phyloP scores from a whole-genome alignment of 2,113 vertebrate species.

The Microtus montanus region DNA sequence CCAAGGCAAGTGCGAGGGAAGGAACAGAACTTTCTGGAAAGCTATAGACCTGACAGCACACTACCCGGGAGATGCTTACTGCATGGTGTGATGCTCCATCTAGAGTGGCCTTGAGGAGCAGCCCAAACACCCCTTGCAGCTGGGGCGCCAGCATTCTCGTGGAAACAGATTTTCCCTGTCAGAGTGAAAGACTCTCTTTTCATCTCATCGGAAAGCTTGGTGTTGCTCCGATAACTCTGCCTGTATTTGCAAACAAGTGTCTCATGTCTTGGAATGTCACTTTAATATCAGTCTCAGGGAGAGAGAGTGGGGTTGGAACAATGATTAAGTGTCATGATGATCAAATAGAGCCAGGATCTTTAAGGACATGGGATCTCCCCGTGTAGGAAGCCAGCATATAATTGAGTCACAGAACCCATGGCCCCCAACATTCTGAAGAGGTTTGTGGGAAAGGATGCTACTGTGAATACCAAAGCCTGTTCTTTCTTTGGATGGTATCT shows the following conservation, averaged over 20 bases:
- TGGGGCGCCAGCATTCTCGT: neutral
- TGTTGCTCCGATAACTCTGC: neutral
- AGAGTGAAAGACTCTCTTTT: neutral
- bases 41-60: accelerated
- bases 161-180: neutral
- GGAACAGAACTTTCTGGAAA: too few relatives aligned
- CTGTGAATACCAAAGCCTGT: neutral
- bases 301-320: neutral
- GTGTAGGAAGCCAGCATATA: neutral
- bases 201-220: neutral
- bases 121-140: neutral
- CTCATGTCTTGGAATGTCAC: neutral
- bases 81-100: accelerated
- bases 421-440: neutral
- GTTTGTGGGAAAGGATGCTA: neutral
- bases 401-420: neutral
- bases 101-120: neutral
- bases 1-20: neutral
- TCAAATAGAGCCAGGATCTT: neutral
- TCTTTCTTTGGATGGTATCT: neutral
- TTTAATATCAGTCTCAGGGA: neutral
- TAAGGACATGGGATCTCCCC: neutral
- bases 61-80: accelerated
- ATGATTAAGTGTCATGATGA: neutral
- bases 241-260: neutral